Evolutionary conservation across 1,140 invertebrate genomes (phyloP).

Genomic region (Listronotus bonariensis): DNA sequence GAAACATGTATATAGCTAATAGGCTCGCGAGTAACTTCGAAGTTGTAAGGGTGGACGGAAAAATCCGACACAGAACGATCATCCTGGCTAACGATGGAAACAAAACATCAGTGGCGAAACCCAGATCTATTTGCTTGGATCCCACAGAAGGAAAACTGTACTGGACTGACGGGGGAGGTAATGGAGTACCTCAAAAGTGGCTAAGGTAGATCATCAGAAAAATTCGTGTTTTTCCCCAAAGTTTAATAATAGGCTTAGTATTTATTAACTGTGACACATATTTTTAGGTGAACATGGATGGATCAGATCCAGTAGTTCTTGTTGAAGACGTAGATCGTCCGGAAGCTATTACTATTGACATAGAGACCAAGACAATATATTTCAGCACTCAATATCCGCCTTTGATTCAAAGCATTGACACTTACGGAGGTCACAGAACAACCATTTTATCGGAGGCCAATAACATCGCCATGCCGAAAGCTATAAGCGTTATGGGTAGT

Average conservation of each 20-base stretch:
- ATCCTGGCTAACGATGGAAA: constrained; percentile 91
- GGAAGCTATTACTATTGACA: constrained; percentile 85
- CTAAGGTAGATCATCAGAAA: constrained; percentile 54
- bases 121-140: constrained; percentile 87
- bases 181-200: constrained; percentile 91
- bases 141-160: constrained; percentile 88
- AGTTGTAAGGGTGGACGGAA: constrained; percentile 85
- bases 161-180: constrained; percentile 95
- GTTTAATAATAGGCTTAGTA: too few relatives aligned
- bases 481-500: constrained; percentile 82
- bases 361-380: constrained; percentile 82
- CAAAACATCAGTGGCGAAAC: constrained; percentile 82
- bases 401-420: constrained; percentile 73
- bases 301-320: constrained; percentile 74
- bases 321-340: constrained; percentile 70
- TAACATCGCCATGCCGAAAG: constrained; percentile 76
- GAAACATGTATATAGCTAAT: constrained; percentile 95
- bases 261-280: too few relatives aligned
- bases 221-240: too few relatives aligned
- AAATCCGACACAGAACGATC: constrained; percentile 81
- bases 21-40: constrained; percentile 90
- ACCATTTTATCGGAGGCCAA: constrained; percentile 71
- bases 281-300: constrained; percentile 86
- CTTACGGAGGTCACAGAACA: constrained; percentile 72
- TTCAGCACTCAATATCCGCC: constrained; percentile 81